Evolutionary conservation across 2,113 vertebrate genomes (phyloP), one percentile per base, ranked within the genome.

Genomic region (Petroica traversi): DNA sequence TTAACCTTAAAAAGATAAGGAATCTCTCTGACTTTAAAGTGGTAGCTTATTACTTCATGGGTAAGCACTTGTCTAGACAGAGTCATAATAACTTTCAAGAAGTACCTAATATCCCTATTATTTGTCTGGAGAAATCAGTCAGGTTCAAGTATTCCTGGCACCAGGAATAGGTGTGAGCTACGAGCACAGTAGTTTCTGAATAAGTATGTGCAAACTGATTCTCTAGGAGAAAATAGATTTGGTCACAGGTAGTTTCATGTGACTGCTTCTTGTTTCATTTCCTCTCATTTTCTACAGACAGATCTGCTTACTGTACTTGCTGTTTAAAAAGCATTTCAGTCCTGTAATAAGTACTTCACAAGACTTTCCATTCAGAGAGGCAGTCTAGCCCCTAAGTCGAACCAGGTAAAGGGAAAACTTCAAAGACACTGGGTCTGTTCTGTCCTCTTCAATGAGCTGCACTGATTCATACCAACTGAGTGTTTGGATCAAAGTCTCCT

Each of bases 31-130:
- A 69, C 45, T 88, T 85, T 61, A 88, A 87, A 81, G 49, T 75
- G 29, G 6, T 49, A 85, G 34, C 49, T 82, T 92, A 91, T 89
- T 79, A 76, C 49, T 94, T 79, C 81, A 51, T 58, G 54, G 34
- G 41, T 91, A 92, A 94, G 69, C 19, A 61, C 84, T 93, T 68
- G 89, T 95, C 89, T 94, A 95, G 96, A 96, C 89, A 75, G 77
- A 78, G 69, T 72, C 24, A 3, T 64, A 91, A 92, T 87, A 94
- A 72, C 43, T 95, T 76, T 69, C 81, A 89, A 92, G 73, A 88
- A 93, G 31, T 91, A 74, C 64, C 80, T 93, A 81, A 95, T 95
- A 66, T 77, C 33, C 51, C 12, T 87, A 36, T 75, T 83, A 75
- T 95, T 92, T 93, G 66, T 94, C 81, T 94, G 82, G 72, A 89